Conservation (phyloP, 2,113 vertebrate genomes). For the Cervus canadensis region DNA sequence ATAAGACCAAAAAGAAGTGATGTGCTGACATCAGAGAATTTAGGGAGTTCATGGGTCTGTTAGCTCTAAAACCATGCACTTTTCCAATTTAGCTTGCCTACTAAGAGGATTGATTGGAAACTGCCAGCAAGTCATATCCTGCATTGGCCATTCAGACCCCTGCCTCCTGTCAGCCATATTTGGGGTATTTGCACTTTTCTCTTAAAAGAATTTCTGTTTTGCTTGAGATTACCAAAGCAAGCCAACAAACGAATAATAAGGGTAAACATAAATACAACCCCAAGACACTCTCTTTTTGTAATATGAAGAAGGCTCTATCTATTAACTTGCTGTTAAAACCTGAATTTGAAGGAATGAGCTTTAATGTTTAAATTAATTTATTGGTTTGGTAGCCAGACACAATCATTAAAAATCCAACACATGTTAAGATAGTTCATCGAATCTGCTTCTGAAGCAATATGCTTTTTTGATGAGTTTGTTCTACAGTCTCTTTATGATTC, state of each 20-base stretch:
- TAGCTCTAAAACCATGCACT: not conserved
- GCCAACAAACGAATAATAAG: not conserved
- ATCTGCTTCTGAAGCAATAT: not conserved
- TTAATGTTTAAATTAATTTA: not conserved
- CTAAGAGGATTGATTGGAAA: not conserved
- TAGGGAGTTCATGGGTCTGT: not conserved
- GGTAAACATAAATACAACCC: not conserved
- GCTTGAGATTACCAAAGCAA: not conserved
- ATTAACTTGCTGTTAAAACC: not conserved
- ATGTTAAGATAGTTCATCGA: not conserved
- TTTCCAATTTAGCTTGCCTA: not conserved
- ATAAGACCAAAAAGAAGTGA: not conserved
- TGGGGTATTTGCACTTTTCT: not conserved
- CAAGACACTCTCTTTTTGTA: not conserved
- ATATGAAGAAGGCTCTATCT: not conserved
- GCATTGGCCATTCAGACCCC: not conserved
- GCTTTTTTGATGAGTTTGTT: not conserved
- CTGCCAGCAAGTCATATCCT: not conserved
- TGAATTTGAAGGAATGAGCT: not conserved
- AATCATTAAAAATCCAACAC: not conserved
- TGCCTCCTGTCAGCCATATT: not conserved
- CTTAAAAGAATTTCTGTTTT: not conserved
- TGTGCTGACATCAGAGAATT: not conserved
- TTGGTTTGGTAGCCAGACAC: not conserved
- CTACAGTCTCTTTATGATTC: not conserved